These are phyloP conservation scores for Zaprionus bogoriensis DNA, from an alignment of 2,888 invertebrate genomes.

Conservation along the genomic window DNA sequence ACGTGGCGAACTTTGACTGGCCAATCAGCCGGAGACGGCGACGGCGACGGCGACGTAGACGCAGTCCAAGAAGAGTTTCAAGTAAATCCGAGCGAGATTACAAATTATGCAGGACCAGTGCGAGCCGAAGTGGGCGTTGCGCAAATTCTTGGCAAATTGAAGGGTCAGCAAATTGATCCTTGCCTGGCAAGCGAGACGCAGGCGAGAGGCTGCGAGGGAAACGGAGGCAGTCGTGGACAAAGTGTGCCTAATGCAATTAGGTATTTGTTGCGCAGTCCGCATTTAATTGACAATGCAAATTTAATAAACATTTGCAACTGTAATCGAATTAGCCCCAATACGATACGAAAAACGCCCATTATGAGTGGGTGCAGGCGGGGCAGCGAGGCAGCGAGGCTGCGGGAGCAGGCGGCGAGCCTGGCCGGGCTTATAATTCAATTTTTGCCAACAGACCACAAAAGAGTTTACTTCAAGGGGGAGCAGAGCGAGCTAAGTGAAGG, in stretches of 20 bases:
- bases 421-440: slow-evolving; percentile 68
- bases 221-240: no score
- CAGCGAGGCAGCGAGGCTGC: background rate
- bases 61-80: slow-evolving; percentile 7
- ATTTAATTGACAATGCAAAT: slow-evolving; percentile 75
- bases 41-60: slow-evolving; percentile 2
- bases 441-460: slow-evolving; percentile 46
- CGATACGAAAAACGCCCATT: slow-evolving; percentile 19
- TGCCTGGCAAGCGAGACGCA: no score
- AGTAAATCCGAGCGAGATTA: slow-evolving; percentile 19
- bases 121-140: slow-evolving; percentile 58
- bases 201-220: no score
- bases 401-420: background rate
- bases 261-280: slow-evolving; percentile 2
- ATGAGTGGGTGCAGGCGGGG: background rate
- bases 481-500: rapidly evolving
- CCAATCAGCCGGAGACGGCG: slow-evolving; percentile 48
- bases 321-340: slow-evolving; percentile 52
- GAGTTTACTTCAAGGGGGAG: slow-evolving; percentile 10
- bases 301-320: slow-evolving; percentile 67
- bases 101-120: slow-evolving; percentile 50
- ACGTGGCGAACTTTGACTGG: slow-evolving; percentile 65
- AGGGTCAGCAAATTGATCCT: slow-evolving; percentile 39
- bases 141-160: slow-evolving; percentile 46
- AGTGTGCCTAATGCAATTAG: slow-evolving; percentile 62